Base-by-base conservation (phyloP, 2,113 vertebrate genomes). In the Upupa epops region DNA sequence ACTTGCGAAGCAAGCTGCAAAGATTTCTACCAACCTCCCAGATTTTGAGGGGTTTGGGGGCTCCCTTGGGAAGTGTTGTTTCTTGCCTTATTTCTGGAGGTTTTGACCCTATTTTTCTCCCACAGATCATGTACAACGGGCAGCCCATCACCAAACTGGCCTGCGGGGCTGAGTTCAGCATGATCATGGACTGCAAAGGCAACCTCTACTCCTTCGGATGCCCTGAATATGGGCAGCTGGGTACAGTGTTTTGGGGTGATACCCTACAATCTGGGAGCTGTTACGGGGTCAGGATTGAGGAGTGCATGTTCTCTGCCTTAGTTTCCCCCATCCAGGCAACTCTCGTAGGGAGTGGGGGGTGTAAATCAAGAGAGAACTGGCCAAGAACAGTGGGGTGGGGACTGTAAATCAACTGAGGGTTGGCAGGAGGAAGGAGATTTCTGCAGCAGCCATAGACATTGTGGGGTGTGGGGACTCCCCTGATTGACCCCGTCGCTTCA, bases 181-280 rank as follows among this genome's bases (percentile, higher is more conserved):
- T 99, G 99, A 98, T 99, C 88, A 98, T 99, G 97, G 99, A 99
- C 96, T 99, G 99, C 96, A 99, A 99, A 97, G 99, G 99, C 42
- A 99, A 99, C 97, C 97, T 99, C 34, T 99, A 99, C 78, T 99
- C 99, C 52, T 99, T 99, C 3, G 99, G 99, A 63, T 99, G 98
- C 93, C 99, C 99, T 0, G 99, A 99, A 72, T 99, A 99, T 1
- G 99, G 99, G 64, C 99, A 99, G 97, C 97, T 99, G 82, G 99
- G 99, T 99, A 98, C 5, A 96, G 22, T 20, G 34, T 36, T 8
- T 56, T 28, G 52, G 86, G 73, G 42, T 3, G 22, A 5, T 71
- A 22, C 9, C 5, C 17, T 37, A 8, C 12, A 13, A 52, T 71
- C 66, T 71, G 4, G 24, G 34, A 6, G 19, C 20, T 24, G 0